phyloP scores from a whole-genome alignment of 2,888 invertebrate genomes.

The Tromatobia lineatoria region DNA sequence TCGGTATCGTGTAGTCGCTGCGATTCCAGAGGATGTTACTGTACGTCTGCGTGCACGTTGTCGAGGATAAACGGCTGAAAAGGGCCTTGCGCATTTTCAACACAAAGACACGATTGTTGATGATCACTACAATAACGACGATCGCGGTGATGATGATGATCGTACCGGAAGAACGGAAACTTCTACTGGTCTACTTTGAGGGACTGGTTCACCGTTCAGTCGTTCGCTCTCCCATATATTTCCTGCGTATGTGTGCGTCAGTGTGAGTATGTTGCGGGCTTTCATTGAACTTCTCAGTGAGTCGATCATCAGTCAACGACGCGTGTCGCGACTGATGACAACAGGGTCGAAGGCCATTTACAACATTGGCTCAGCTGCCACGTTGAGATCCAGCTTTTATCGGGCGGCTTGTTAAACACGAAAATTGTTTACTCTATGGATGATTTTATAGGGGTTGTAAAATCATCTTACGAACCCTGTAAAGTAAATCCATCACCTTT shows the following conservation, averaged over 20 bases:
- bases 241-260: neutral
- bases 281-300: slow-evolving; percentile 45
- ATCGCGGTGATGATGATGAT: slow-evolving; percentile 49
- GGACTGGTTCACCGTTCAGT: slow-evolving; percentile 35
- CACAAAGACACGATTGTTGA: slow-evolving; percentile 57
- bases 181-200: neutral
- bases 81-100: slow-evolving; percentile 44
- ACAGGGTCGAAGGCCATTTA: slow-evolving; percentile 52
- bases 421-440: slow-evolving; percentile 17
- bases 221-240: slow-evolving; percentile 28
- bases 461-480: neutral
- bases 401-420: neutral
- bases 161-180: neutral
- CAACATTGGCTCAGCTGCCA: slow-evolving; percentile 58
- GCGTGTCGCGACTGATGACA: slow-evolving; percentile 51
- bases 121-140: slow-evolving; percentile 60
- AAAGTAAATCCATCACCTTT: neutral
- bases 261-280: slow-evolving; percentile 4
- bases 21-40: slow-evolving; percentile 20
- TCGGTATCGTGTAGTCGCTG: slow-evolving; percentile 1
- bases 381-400: neutral
- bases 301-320: slow-evolving; percentile 65
- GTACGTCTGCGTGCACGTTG: slow-evolving; percentile 15
- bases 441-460: slow-evolving; percentile 18
- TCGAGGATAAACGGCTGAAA: slow-evolving; percentile 61